Percentiles rank a stretch among this genome's conserved stretches.
Conservation (phyloP, 2,113 vertebrate genomes). For the Calyptomena viridis region DNA sequence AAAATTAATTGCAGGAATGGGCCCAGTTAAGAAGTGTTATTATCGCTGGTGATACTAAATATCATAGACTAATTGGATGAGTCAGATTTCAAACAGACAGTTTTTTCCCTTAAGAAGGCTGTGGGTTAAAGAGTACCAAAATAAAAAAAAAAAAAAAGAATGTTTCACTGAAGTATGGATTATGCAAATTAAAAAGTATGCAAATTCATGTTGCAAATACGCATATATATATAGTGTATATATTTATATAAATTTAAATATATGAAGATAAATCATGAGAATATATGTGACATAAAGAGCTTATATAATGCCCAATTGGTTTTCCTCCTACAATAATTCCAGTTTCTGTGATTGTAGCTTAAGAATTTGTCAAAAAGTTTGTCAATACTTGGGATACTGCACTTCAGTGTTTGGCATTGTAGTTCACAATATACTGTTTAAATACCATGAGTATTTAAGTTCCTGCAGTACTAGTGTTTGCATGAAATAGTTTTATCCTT, state of each 20-base stretch:
- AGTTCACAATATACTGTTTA: not conserved
- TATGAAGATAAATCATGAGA: not conserved
- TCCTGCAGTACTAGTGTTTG: not conserved
- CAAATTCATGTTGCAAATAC: not conserved
- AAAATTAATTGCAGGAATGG: slow-evolving; percentile 18
- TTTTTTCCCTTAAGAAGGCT: not conserved
- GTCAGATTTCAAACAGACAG: not conserved
- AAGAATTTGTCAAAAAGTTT: not conserved
- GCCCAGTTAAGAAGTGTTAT: not conserved
- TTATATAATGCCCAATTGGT: not conserved
- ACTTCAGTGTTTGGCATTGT: not conserved
- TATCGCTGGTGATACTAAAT: slow-evolving; percentile 26
- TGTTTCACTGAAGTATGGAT: not conserved
- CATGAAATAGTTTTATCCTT: not conserved
- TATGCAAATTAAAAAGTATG: not conserved
- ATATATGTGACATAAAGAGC: not conserved
- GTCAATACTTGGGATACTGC: not conserved
- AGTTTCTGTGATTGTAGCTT: not conserved
- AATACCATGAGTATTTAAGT: not conserved
- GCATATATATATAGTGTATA: not conserved
- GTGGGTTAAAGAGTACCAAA: not conserved
- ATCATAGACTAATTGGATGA: not conserved
- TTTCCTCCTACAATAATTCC: not conserved
- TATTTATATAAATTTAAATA: not conserved
- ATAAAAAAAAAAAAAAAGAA: not conserved